These are phyloP conservation scores for Bombus picipes DNA, from an alignment of 1,140 invertebrate genomes.

Conservation along the genomic window DNA sequence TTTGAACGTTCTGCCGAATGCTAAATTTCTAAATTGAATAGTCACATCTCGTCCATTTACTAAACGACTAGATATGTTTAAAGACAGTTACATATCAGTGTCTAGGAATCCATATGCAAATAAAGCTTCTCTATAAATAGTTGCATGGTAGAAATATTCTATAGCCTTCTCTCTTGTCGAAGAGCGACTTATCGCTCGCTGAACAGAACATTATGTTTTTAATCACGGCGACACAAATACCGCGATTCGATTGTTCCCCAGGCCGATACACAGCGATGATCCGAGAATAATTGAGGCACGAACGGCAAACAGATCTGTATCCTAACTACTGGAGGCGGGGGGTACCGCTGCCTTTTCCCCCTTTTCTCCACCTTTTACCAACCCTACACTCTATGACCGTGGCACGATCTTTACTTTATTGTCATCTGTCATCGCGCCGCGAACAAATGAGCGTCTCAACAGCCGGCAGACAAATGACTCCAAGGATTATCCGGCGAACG, in stretches of 20 bases:
- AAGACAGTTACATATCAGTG: too few species aligned
- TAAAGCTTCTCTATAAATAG: background rate
- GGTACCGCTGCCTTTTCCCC: constrained; percentile 4
- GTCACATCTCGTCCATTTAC: background rate
- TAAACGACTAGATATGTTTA: background rate
- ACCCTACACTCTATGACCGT: constrained; percentile 46
- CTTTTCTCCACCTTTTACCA: background rate
- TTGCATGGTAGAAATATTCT: background rate
- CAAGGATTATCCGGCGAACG: constrained; percentile 78
- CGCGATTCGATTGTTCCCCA: constrained; percentile 65
- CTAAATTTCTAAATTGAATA: background rate
- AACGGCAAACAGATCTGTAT: constrained; percentile 79
- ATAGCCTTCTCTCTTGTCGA: background rate
- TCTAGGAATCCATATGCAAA: too few species aligned
- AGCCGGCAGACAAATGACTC: constrained; percentile 76
- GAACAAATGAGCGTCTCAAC: constrained; percentile 79
- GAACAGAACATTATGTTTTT: constrained; percentile 59
- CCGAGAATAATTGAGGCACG: constrained; percentile 81
- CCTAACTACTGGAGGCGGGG: constrained; percentile 24
- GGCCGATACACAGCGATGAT: constrained; percentile 79
- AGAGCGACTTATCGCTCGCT: background rate
- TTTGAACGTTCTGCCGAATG: background rate
- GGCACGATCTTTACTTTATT: constrained; percentile 76
- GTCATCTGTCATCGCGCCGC: constrained; percentile 81
- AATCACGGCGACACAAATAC: constrained; percentile 63